phyloP scores from a whole-genome alignment of 2,113 vertebrate species.

The Percopsis transmontana region DNA sequence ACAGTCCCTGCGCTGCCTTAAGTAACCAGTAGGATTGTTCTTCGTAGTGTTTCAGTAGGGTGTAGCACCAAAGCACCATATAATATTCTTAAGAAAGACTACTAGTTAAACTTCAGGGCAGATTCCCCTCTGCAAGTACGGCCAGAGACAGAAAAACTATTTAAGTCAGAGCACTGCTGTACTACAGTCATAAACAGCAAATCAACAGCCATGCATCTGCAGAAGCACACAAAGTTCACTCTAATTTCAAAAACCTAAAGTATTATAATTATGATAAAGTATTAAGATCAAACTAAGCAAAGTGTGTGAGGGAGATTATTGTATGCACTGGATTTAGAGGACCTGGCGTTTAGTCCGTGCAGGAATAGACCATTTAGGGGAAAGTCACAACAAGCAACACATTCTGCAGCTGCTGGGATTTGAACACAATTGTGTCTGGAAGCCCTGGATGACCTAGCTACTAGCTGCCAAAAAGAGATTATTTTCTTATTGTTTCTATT shows the following conservation, averaged over 20 bases:
- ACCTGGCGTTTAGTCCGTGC: slow-evolving; percentile 25
- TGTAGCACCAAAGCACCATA: slow-evolving; percentile 70
- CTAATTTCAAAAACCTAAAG: slow-evolving; percentile 19
- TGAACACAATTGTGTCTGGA: slow-evolving; percentile 74
- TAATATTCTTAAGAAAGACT: slow-evolving; percentile 41
- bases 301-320: background rate
- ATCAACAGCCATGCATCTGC: slow-evolving; percentile 24
- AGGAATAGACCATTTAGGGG: slow-evolving; percentile 15
- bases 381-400: slow-evolving; percentile 46
- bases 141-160: background rate
- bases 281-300: slow-evolving; percentile 17
- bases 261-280: slow-evolving; percentile 20
- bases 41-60: slow-evolving; percentile 52
- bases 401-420: slow-evolving; percentile 76
- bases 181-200: background rate
- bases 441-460: slow-evolving; percentile 82
- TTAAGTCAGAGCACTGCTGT: slow-evolving; percentile 37
- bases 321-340: slow-evolving; percentile 12
- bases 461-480: slow-evolving; percentile 79
- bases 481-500: slow-evolving; percentile 61
- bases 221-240: slow-evolving; percentile 24
- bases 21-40: slow-evolving; percentile 28
- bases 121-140: background rate
- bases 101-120: slow-evolving; percentile 30
- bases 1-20: slow-evolving; percentile 10